phyloP scores from a whole-genome alignment of 2,113 vertebrate species.

The Peucedramus taeniatus region DNA sequence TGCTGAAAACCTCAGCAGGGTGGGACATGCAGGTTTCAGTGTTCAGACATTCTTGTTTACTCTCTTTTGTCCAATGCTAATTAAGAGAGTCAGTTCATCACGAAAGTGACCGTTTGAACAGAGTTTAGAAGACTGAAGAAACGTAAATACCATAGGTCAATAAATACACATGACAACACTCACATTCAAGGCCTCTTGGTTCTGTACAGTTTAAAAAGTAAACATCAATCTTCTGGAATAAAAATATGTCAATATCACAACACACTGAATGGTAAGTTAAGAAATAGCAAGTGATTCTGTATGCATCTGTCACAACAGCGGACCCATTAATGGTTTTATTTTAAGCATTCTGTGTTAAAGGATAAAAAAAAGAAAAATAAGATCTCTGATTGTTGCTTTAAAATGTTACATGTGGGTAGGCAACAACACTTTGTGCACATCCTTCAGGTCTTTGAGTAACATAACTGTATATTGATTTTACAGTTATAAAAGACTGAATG shows the following conservation, averaged over 20 bases:
- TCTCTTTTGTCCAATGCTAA: not conserved
- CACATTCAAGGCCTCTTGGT: not conserved
- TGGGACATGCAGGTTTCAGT: not conserved
- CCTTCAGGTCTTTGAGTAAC: not conserved
- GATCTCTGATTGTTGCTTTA: not conserved
- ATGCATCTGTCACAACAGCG: not conserved
- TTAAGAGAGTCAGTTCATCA: not conserved
- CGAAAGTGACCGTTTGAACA: not conserved
- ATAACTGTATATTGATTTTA: not conserved
- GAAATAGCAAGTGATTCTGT: not conserved
- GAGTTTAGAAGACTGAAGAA: not conserved
- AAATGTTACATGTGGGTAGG: not conserved
- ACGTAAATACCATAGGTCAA: not conserved
- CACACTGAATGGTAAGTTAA: not conserved
- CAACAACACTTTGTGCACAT: not conserved
- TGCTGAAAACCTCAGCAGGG: not conserved
- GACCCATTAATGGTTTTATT: not conserved
- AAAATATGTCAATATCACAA: not conserved
- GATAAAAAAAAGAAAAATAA: accelerated
- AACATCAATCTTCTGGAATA: not conserved
- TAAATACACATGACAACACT: not conserved
- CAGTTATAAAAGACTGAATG: not conserved
- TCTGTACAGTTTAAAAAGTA: not conserved
- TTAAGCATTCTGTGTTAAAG: not conserved
- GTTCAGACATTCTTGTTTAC: not conserved